Evolutionary conservation across 2,888 invertebrate species (phyloP).

Genomic region (Torymus tubicola): DNA sequence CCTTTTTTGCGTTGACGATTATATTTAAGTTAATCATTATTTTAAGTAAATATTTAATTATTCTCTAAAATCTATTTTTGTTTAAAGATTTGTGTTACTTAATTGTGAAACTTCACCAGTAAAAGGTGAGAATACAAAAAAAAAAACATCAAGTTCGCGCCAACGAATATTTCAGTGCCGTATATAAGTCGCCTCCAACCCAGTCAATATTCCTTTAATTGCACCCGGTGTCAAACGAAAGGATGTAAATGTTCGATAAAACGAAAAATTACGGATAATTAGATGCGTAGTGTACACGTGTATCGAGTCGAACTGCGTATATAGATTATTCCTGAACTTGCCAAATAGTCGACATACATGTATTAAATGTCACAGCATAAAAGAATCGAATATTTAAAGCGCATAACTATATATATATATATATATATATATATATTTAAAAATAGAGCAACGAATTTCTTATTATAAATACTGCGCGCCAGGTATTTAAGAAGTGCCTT

Average conservation of each 20-base stretch:
- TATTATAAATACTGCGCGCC: conserved; percentile 2
- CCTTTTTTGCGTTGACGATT: neutral
- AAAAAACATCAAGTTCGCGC: neutral
- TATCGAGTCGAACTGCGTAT: conserved; percentile 51
- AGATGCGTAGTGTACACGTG: conserved; percentile 19
- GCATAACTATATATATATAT: conserved; percentile 6
- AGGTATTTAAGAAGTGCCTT: conserved; percentile 34
- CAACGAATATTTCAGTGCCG: conserved; percentile 5
- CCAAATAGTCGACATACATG: conserved; percentile 64
- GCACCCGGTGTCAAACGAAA: conserved; percentile 27
- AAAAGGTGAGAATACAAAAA: neutral
- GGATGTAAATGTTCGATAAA: conserved; percentile 11
- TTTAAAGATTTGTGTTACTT: conserved; percentile 17
- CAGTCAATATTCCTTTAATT: conserved; percentile 20
- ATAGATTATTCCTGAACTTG: conserved; percentile 65
- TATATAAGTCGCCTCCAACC: neutral
- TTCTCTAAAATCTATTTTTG: conserved; percentile 11
- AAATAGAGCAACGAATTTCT: conserved; percentile 18
- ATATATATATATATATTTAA: conserved; percentile 11
- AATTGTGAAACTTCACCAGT: conserved; percentile 14
- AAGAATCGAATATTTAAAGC: conserved; percentile 36
- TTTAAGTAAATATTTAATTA: conserved; percentile 16
- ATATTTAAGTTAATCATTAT: neutral
- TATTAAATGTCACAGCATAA: conserved; percentile 22
- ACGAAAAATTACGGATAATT: conserved; percentile 6